These are phyloP conservation scores for Conus ventricosus DNA, from an alignment of 1,140 invertebrate species.

Conservation along the genomic window DNA sequence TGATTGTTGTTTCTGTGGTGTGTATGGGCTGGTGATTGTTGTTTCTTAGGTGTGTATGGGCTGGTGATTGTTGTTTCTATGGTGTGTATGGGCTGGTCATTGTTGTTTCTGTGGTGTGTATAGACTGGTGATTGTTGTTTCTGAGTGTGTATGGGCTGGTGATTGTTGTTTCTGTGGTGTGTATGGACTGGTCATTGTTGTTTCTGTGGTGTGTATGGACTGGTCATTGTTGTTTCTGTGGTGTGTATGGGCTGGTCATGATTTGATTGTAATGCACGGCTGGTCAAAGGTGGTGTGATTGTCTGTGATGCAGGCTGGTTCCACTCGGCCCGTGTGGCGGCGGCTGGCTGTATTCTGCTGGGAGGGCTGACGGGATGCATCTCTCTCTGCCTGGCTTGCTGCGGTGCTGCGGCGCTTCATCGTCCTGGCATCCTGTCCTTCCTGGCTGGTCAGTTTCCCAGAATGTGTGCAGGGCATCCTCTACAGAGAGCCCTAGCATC, in stretches of 20 bases:
- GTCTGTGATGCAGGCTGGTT: background rate
- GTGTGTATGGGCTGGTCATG: background rate
- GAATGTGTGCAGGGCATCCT: too few species aligned
- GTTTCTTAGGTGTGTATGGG: too few species aligned
- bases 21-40: background rate
- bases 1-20: background rate
- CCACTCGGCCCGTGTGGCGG: background rate
- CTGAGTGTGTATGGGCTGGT: background rate
- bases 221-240: too few species aligned
- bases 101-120: too few species aligned
- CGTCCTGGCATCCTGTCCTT: background rate
- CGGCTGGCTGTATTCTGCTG: background rate
- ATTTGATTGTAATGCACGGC: background rate
- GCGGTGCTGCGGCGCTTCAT: slow-evolving; percentile 1
- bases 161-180: too few species aligned
- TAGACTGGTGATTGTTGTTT: background rate
- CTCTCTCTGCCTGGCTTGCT: slow-evolving; percentile 30
- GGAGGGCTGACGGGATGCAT: background rate
- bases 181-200: too few species aligned
- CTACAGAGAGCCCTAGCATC: too few species aligned
- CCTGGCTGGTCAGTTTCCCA: slow-evolving; percentile 14
- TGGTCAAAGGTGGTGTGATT: too few species aligned
- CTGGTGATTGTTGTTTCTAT: too few species aligned
- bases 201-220: too few species aligned
- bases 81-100: too few species aligned